Conservation (phyloP, 2,888 invertebrate genomes). For the Tryphoninae sp. region DNA sequence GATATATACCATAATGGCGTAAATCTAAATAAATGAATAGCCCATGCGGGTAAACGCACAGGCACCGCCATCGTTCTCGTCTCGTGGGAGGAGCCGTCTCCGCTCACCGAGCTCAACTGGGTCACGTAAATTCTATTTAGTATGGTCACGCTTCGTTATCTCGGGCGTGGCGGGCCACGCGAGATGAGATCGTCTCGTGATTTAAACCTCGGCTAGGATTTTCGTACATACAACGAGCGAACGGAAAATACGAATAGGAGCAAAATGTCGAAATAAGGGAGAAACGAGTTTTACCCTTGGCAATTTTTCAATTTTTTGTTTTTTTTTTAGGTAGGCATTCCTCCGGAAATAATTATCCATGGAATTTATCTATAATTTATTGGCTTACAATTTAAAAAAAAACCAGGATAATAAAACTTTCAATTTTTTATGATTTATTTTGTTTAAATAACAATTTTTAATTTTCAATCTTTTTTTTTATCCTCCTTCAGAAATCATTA, state of each 20-base stretch:
- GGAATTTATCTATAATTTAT: background rate
- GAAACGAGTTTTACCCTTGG: conserved; percentile 2
- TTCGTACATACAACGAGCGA: background rate
- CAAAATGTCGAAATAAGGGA: background rate
- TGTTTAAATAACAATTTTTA: background rate
- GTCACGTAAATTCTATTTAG: conserved; percentile 61
- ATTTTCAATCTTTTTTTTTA: background rate
- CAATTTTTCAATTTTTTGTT: background rate
- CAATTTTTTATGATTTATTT: no score
- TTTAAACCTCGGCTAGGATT: conserved; percentile 43
- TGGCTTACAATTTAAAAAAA: background rate
- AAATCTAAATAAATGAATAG: conserved; percentile 55
- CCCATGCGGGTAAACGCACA: conserved; percentile 28
- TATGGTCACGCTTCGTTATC: conserved; percentile 58
- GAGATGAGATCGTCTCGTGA: conserved; percentile 49
- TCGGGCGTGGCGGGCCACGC: conserved; percentile 14
- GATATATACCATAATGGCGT: conserved; percentile 37
- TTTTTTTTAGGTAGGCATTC: background rate
- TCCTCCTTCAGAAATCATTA: background rate
- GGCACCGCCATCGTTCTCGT: conserved; percentile 18
- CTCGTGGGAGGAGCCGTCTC: conserved; percentile 30
- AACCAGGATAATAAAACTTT: background rate
- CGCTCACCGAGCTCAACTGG: conserved; percentile 39
- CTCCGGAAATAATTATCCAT: background rate
- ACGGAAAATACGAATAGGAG: background rate